These are phyloP conservation scores for Lerista edwardsae DNA, from an alignment of 2,797 vertebrate species.

Conservation along the genomic window DNA sequence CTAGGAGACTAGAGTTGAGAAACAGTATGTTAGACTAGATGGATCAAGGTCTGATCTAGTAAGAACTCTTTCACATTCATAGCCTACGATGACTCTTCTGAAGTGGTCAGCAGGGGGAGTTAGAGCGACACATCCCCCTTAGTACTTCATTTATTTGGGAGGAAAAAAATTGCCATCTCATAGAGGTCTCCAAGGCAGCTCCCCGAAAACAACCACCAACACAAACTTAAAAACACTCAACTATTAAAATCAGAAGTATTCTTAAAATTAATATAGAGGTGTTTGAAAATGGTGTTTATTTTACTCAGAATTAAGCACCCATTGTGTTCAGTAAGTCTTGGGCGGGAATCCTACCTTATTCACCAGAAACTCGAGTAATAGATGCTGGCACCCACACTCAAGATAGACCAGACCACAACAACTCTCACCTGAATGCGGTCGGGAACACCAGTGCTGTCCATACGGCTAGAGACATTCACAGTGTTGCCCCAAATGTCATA, in stretches of 20 bases:
- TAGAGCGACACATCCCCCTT: no score
- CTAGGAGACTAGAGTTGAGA: neutral
- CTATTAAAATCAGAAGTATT: no score
- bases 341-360: no score
- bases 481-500: slow-evolving; percentile 97
- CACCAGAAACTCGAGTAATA: no score
- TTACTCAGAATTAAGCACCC: no score
- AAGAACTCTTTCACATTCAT: neutral
- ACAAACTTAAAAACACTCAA: no score
- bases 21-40: neutral
- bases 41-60: neutral
- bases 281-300: no score
- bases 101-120: neutral
- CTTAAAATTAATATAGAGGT: no score
- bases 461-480: slow-evolving; percentile 84
- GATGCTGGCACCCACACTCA: neutral
- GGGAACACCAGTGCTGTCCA: slow-evolving; percentile 82
- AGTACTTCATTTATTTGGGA: neutral
- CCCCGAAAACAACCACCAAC: slow-evolving; percentile 1
- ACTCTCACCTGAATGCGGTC: slow-evolving; percentile 80
- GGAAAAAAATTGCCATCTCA: no score
- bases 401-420: neutral
- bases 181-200: neutral
- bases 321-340: no score
- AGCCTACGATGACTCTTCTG: neutral